Percentiles rank a stretch among this genome's conserved stretches.
Conservation (phyloP, 2,888 invertebrate species). For the Perizoma affinitatum region DNA sequence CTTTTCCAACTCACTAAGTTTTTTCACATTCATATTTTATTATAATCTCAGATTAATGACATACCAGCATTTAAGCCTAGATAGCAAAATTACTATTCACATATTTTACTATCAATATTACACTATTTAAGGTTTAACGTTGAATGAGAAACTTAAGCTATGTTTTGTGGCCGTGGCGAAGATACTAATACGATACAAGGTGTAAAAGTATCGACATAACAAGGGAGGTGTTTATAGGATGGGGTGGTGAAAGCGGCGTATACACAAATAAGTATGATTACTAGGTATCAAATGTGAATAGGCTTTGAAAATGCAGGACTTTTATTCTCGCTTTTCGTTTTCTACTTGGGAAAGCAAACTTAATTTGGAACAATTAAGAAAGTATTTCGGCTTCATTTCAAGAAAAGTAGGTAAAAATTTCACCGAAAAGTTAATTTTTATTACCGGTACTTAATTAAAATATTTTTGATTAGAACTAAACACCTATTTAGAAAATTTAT, state of each 20-base stretch:
- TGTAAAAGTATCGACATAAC: slow-evolving; percentile 79
- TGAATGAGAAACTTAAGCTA: slow-evolving; percentile 18
- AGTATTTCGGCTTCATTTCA: too few relatives aligned
- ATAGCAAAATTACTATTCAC: too few relatives aligned
- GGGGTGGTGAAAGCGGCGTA: slow-evolving; percentile 28
- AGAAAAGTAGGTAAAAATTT: too few relatives aligned
- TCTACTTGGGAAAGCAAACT: too few relatives aligned
- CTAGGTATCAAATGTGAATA: slow-evolving; percentile 43
- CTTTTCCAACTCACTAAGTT: slow-evolving; percentile 60
- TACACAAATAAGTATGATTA: slow-evolving; percentile 38
- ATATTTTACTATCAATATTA: too few relatives aligned
- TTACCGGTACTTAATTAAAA: too few relatives aligned
- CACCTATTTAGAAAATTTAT: too few relatives aligned
- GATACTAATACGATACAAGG: slow-evolving; percentile 51
- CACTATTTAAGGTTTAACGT: too few relatives aligned
- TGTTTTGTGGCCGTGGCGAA: slow-evolving; percentile 39
- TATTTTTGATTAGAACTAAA: too few relatives aligned
- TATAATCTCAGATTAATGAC: neutral
- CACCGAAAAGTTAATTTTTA: too few relatives aligned
- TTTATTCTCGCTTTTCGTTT: neutral
- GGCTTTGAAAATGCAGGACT: slow-evolving; percentile 37
- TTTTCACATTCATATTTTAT: slow-evolving; percentile 37
- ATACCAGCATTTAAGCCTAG: too few relatives aligned
- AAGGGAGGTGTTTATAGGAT: slow-evolving; percentile 54
- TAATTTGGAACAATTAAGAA: too few relatives aligned